Evolutionary conservation across 2,113 vertebrate species (phyloP), one percentile per base, ranked within the genome.

Genomic region (Columbina picui): DNA sequence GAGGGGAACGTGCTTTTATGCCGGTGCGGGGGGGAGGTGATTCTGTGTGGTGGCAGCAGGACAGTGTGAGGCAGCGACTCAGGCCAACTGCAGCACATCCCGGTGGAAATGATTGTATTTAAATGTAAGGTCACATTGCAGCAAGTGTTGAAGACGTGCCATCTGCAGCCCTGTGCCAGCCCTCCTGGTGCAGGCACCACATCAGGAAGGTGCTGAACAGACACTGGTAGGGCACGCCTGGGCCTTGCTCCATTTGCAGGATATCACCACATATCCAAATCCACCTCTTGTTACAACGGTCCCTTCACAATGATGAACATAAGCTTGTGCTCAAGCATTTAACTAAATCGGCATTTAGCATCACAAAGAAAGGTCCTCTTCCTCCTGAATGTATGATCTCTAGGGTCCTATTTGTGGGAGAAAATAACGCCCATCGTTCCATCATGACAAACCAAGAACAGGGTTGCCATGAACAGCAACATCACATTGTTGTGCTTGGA

Each of bases 171-270:
- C 36, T 4, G 8, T 6, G 0, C 8, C 8, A n/a, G 59, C 36
- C 20, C 39, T 9, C 39, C 32, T 1, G 41, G 34, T 5, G 27
- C 27, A 4, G 4, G 16, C 1, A 0, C 12, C 0, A 0, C 3
- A 20, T 6, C 32, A 5, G 50, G 25, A n/a, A 41, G 14, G 60
- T 19, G 32, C 49, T 4, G 25, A 30, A 47, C 17, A 34, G 25
- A 8, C 12, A 3, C 11, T 5, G 53, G 3, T 21, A 23, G 50
- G 30, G 23, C 26, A 7, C 5, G 0, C 26, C 25, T 5, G 0
- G 30, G 69, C 60, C 55, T 60, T 6, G 22, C 27, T 16, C 41
- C 9, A 2, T 2, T 60, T 39, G 43, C 7, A 20, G 36, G 36
- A 8, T 6, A 17, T 8, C 26, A 9, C 36, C 16, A 10, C 16